Conservation (phyloP, 2,797 vertebrate species). For the Acanthurus leucopareius region DNA sequence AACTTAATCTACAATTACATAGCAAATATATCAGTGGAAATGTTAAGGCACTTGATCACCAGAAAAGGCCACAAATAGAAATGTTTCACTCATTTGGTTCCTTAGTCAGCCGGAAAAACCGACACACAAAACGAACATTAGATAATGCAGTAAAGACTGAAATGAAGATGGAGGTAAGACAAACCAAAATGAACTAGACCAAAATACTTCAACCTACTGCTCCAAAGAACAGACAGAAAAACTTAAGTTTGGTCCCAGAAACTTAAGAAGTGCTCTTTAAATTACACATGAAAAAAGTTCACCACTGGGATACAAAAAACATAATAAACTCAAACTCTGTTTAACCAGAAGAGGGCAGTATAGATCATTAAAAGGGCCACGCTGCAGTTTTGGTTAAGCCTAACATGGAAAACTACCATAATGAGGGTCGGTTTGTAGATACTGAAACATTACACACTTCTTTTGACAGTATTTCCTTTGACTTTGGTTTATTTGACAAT, state of each 20-base stretch:
- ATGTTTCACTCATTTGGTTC: conserved; percentile 78
- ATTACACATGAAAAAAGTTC: conserved; percentile 27
- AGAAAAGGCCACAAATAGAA: conserved; percentile 70
- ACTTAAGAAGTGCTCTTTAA: conserved; percentile 63
- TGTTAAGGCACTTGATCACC: conserved; percentile 86
- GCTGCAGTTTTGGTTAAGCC: conserved; percentile 16
- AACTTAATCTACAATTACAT: conserved; percentile 76
- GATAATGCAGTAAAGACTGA: conserved; percentile 55
- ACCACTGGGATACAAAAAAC: background rate
- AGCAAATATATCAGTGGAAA: conserved; percentile 79
- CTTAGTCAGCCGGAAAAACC: conserved; percentile 64
- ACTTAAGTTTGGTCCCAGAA: conserved; percentile 74
- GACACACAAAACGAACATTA: conserved; percentile 41
- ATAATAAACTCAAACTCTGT: conserved; percentile 11
- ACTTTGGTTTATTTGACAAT: conserved; percentile 71
- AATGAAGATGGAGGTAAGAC: conserved; percentile 54
- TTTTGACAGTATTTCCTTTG: conserved; percentile 43
- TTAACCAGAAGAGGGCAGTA: conserved; percentile 77
- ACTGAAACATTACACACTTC: conserved; percentile 38
- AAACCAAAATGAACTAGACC: conserved; percentile 12
- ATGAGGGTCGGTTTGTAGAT: conserved; percentile 22
- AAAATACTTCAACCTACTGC: conserved; percentile 25
- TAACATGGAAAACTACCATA: conserved; percentile 5
- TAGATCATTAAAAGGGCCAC: conserved; percentile 23
- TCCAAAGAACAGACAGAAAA: conserved; percentile 31